A percentile compares a stretch with the other conserved stretches of the same genome.
phyloP scores from a whole-genome alignment of 1,140 invertebrate genomes.

The Zaprionus gabonicus region DNA sequence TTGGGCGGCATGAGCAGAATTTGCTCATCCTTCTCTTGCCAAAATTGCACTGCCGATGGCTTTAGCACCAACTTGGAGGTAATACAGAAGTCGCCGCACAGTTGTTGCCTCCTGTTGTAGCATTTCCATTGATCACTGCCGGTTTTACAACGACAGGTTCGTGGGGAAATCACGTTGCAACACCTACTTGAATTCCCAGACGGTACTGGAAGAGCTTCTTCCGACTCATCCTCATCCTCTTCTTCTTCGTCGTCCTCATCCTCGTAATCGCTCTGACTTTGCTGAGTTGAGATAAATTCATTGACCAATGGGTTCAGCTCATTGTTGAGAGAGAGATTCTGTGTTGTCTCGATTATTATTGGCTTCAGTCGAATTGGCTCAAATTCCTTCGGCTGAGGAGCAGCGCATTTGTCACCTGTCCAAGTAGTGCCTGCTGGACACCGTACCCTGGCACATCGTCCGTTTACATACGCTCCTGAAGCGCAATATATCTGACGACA shows the following conservation, averaged over 20 bases:
- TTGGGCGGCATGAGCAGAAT: slow-evolving; percentile 63
- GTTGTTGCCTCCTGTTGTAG: slow-evolving; percentile 47
- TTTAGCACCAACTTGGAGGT: slow-evolving; percentile 54
- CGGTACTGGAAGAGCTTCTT: background rate
- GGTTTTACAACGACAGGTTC: slow-evolving; percentile 39
- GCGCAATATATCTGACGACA: slow-evolving; percentile 65
- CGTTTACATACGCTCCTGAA: slow-evolving; percentile 21
- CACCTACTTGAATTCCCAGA: slow-evolving; percentile 25
- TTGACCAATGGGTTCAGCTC: slow-evolving; percentile 61
- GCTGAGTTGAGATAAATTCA: slow-evolving; percentile 6
- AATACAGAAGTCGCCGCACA: slow-evolving; percentile 60
- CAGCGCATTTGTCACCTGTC: slow-evolving; percentile 55
- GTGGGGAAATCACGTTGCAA: slow-evolving; percentile 63
- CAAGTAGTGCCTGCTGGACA: slow-evolving; percentile 66
- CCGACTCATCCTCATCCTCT: slow-evolving; percentile 39
- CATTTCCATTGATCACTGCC: slow-evolving; percentile 54
- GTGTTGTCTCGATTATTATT: slow-evolving; percentile 14
- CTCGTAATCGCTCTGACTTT: background rate
- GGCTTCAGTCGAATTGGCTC: slow-evolving; percentile 49
- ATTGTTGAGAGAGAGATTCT: slow-evolving; percentile 44
- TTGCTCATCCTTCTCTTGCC: slow-evolving; percentile 35
- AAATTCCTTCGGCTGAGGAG: slow-evolving; percentile 30
- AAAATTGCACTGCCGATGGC: slow-evolving; percentile 23
- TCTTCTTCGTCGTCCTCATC: slow-evolving; percentile 22
- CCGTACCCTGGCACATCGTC: slow-evolving; percentile 40